Conservation (phyloP, 2,888 invertebrate genomes). For the Sepioteuthis lessoniana region DNA sequence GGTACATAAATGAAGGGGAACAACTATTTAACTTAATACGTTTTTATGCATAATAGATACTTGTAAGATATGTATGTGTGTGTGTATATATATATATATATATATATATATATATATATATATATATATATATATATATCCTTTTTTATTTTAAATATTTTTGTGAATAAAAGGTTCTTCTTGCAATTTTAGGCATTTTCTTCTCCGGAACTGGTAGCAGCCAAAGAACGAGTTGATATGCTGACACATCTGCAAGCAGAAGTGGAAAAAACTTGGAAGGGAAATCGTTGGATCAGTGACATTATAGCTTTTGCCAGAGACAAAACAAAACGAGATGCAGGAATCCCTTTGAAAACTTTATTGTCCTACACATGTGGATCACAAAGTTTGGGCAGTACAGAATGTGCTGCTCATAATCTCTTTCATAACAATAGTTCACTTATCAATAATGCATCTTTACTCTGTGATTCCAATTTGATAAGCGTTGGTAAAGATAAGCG, state of each 20-base stretch:
- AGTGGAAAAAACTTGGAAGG: constrained; percentile 92
- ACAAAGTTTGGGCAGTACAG: constrained; percentile 34
- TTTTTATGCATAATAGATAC: not conserved
- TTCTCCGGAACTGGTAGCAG: constrained; percentile 87
- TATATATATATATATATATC: too few species aligned
- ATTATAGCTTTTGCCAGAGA: constrained; percentile 95
- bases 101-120: too few species aligned
- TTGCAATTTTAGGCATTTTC: constrained; percentile 85
- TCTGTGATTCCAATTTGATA: constrained; percentile 65
- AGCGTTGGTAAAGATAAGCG: constrained; percentile 69
- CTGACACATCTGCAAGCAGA: constrained; percentile 89
- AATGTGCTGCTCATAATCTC: constrained; percentile 53
- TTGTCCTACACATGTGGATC: constrained; percentile 51
- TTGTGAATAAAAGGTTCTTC: not conserved
- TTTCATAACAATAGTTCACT: constrained; percentile 64
- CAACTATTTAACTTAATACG: too few species aligned
- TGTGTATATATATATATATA: too few species aligned
- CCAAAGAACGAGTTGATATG: constrained; percentile 88
- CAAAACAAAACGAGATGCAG: constrained; percentile 75
- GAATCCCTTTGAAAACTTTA: constrained; percentile 73
- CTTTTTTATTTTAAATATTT: too few species aligned
- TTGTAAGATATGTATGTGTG: too few species aligned
- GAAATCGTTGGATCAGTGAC: constrained; percentile 96
- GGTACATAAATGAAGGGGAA: too few species aligned
- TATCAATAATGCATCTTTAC: constrained; percentile 53